phyloP scores from a whole-genome alignment of 2,113 vertebrate species.

The Vimba vimba region DNA sequence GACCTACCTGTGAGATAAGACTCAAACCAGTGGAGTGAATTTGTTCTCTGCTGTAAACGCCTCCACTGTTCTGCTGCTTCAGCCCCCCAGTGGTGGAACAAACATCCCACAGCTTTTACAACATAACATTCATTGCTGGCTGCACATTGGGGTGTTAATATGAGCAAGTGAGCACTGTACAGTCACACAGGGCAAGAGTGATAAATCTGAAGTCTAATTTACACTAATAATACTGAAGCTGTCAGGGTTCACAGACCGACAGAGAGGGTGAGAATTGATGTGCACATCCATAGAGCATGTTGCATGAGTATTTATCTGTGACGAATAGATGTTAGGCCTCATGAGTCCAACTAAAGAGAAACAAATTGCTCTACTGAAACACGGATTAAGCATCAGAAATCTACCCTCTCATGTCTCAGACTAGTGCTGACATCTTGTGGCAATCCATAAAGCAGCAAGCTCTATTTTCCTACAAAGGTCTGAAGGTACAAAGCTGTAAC shows the following conservation, averaged over 20 bases:
- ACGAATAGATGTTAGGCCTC: neutral
- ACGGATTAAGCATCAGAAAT: neutral
- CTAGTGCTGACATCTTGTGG: conserved; percentile 61
- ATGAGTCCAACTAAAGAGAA: neutral
- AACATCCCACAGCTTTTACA: conserved; percentile 10
- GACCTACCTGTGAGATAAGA: too few relatives aligned
- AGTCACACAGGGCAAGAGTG: neutral
- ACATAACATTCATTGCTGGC: neutral
- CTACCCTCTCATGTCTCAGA: conserved; percentile 36
- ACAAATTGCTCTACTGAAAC: conserved; percentile 1
- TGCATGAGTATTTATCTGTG: neutral
- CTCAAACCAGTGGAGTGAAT: too few relatives aligned
- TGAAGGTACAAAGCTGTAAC: neutral
- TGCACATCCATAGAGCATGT: neutral
- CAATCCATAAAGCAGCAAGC: conserved; percentile 23
- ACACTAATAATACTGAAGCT: neutral
- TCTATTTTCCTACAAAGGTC: neutral
- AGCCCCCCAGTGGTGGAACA: neutral
- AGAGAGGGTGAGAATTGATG: neutral
- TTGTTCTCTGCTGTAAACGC: neutral
- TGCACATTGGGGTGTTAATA: neutral
- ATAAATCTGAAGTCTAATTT: conserved; percentile 8
- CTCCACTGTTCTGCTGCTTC: neutral
- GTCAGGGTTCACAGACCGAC: neutral
- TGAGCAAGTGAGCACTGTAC: neutral